Evolutionary conservation across 2,113 vertebrate species (phyloP).

Genomic region (Sapajus apella): DNA sequence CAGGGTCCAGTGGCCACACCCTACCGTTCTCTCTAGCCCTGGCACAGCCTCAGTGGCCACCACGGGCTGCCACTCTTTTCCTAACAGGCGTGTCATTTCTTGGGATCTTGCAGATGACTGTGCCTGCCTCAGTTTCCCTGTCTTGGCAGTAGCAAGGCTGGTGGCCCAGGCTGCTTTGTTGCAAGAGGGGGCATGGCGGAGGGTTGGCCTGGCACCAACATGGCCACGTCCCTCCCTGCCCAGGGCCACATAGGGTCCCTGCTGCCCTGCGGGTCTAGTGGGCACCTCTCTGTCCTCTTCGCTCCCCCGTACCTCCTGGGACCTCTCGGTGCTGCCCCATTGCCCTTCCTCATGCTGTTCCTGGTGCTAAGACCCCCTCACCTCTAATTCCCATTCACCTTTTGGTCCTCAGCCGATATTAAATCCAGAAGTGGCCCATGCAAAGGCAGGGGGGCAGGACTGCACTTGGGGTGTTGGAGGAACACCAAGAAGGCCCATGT

Average conservation of each 20-base stretch:
- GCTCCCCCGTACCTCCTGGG: neutral
- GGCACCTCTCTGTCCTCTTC: neutral
- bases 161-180: neutral
- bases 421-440: neutral
- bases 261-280: neutral
- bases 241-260: neutral
- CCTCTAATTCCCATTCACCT: neutral
- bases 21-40: neutral
- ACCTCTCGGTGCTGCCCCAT: neutral
- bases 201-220: neutral
- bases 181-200: neutral
- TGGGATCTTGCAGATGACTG: fast-evolving
- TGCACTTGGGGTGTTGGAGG: neutral
- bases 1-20: neutral
- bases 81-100: neutral
- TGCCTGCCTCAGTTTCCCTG: neutral
- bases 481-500: fast-evolving
- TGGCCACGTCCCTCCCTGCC: neutral
- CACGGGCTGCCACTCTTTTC: neutral
- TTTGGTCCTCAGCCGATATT: neutral
- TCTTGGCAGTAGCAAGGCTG: neutral
- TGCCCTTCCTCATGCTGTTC: neutral
- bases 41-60: neutral
- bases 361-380: neutral
- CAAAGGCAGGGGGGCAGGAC: conserved; percentile 41